Percentiles rank a stretch among this genome's conserved stretches.
Conservation (phyloP, 2,113 vertebrate genomes). For the Megaceryle torquata region DNA sequence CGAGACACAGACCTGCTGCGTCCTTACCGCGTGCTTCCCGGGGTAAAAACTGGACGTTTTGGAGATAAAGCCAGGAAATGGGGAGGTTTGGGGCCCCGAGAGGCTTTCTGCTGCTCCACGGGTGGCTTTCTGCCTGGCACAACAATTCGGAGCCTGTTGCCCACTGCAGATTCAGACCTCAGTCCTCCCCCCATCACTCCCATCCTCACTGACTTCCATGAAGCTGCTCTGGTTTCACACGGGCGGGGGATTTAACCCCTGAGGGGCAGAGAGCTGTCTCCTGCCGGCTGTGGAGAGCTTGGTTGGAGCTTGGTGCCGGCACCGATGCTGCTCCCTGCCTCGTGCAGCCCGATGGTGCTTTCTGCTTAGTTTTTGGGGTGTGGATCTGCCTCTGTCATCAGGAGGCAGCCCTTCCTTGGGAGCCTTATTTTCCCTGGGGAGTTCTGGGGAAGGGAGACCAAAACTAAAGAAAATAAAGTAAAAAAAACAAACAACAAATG, state of each 20-base stretch:
- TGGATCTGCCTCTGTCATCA: not conserved
- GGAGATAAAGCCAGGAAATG: not conserved
- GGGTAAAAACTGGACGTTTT: rapidly evolving
- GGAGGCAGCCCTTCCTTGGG: not conserved
- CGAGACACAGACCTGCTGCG: rapidly evolving
- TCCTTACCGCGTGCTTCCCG: rapidly evolving
- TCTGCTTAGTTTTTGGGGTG: not conserved
- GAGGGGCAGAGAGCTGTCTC: rapidly evolving
- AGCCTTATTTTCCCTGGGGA: not conserved
- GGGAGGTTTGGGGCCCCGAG: not conserved
- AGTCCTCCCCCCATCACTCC: rapidly evolving
- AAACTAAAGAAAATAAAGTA: not conserved
- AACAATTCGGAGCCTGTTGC: rapidly evolving
- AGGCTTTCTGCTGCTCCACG: not conserved
- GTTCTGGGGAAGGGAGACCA: not conserved
- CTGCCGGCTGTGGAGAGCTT: rapidly evolving
- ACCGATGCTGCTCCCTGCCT: rapidly evolving
- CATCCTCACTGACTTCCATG: not conserved
- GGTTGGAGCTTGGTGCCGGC: rapidly evolving
- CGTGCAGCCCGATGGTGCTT: not conserved
- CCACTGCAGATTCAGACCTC: rapidly evolving
- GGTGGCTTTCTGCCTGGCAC: not conserved
- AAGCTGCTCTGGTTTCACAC: not conserved
- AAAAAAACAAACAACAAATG: not conserved
- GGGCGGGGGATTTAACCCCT: not conserved